Evolutionary conservation across 2,113 vertebrate genomes (phyloP), one percentile per base, ranked within the genome.

Genomic region (Lynx canadensis): DNA sequence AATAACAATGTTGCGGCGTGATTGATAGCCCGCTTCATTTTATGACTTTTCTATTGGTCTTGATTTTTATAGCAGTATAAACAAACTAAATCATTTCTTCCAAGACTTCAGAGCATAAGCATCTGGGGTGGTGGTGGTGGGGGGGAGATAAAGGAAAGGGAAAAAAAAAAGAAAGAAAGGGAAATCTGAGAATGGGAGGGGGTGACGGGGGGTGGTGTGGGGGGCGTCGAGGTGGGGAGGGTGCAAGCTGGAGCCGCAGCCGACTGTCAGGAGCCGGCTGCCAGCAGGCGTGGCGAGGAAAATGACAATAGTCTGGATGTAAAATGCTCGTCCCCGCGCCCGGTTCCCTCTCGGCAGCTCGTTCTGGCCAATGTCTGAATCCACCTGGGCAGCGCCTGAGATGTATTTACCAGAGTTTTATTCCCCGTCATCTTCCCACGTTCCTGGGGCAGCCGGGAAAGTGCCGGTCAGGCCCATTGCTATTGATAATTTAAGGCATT

Each of bases 41-140:
- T 99, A 99, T 99, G 99, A 99, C 99, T 99, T 99, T 99, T 99
- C 99, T 99, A 99, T 99, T 99, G 99, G 99, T 99, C 98, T 98
- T 98, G 97, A 99, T 99, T 99, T 99, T 99, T 99, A 99, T 99
- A 99, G 99, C 99, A 99, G 99, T 98, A 99, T 99, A 99, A 99
- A 99, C 99, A 99, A 98, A 99, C 99, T 99, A 99, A 99, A 99
- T 99, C 99, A 99, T 99, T 99, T 99, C 98, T 99, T 99, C 98
- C 89, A 97, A 98, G 97, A 97, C 98, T 98, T 98, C 98, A 98
- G 98, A 98, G 98, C 89, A 95, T 97, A 98, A 98, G 97, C 95
- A 97, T 98, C 96, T 98, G 96, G 91, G 7, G 45, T 45, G 45
- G 41, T 7, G 41, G 41, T 1, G 86, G 87, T 41, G 52, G 79